Base-by-base conservation (phyloP, 53 echinoderm and acorn worm species). In the Pentamera pediparva region DNA sequence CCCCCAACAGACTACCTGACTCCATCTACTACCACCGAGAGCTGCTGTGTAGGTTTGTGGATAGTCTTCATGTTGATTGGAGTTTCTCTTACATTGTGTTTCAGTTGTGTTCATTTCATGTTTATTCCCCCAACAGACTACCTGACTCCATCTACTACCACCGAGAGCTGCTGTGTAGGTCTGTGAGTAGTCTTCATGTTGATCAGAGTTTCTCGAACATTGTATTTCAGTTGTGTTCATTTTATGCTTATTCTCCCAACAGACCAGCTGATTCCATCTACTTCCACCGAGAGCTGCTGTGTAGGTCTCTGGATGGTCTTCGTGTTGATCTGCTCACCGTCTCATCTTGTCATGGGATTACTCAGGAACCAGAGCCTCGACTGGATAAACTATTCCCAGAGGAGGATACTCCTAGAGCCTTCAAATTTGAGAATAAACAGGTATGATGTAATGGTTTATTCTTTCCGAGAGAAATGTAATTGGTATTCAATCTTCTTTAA, bases 211-310 rank as follows among this genome's bases (percentile, higher is more conserved):
- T 52, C 6, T 20, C 0, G 17, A 52, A 8, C 52, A n/a, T n/a
- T n/a, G n/a, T n/a, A n/a, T n/a, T n/a, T n/a, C n/a, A n/a, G n/a
- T 55, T 5, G 21, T 4, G 0, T 55, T 55, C 19, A 24, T 9
- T 55, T 15, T 55, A 15, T 54, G 21, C 55, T 2, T 12, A 9
- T 80, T 51, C 20, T 32, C 15, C 60, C 37, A 32, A 17, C 78
- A 93, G 93, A 41, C 65, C 79, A 1, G 47, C 69, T 34, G 87
- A 89, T 59, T 76, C 87, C 18, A 95, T 90, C 63, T 95, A 95
- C 90, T 95, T 91, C 75, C 95, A 95, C 54, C 84, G 95, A 50
- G 95, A 95, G 58, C 55, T 95, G 32, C 79, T 95, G 6, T 95
- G 95, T 60, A 69, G 91, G 48, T 87, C 90, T 25, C 37, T 87